Percentiles rank a stretch among this genome's conserved stretches.
Evolutionary conservation across 2,888 invertebrate genomes (phyloP).

Genomic region (Eumacrocentrus americanus): DNA sequence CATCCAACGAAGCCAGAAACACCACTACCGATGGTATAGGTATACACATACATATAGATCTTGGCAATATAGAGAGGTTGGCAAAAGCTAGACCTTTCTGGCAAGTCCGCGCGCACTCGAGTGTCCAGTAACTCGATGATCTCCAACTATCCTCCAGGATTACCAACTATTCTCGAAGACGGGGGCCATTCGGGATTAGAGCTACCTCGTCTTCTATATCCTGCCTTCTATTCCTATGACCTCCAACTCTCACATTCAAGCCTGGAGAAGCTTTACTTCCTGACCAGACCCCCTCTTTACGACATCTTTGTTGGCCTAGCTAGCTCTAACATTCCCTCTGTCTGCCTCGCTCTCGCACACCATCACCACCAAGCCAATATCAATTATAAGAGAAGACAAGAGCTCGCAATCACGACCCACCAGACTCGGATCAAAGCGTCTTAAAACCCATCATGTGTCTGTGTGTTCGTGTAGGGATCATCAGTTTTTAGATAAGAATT

Average conservation of each 20-base stretch:
- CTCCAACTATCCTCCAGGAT: constrained; percentile 61
- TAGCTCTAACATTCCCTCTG: neutral
- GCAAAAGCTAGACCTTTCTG: constrained; percentile 31
- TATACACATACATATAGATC: constrained; percentile 8
- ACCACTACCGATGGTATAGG: neutral
- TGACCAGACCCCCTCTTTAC: constrained; percentile 31
- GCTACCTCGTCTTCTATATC: constrained; percentile 35
- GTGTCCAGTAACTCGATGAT: constrained; percentile 60
- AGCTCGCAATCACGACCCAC: constrained; percentile 56
- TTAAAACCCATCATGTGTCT: constrained; percentile 40
- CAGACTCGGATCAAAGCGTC: constrained; percentile 59
- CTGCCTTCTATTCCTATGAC: constrained; percentile 37
- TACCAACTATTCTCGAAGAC: constrained; percentile 60
- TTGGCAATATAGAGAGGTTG: constrained; percentile 34
- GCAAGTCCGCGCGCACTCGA: constrained; percentile 43
- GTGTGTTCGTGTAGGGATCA: too few relatives aligned
- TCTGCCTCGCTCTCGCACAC: constrained; percentile 29
- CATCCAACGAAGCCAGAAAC: constrained; percentile 22
- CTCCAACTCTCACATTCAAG: constrained; percentile 23
- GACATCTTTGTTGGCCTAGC: constrained; percentile 25
- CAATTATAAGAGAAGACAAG: constrained; percentile 62
- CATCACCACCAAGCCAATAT: constrained; percentile 53
- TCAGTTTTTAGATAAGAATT: constrained; percentile 58
- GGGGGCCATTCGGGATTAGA: constrained; percentile 53
- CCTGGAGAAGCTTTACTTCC: constrained; percentile 33